Evolutionary conservation across 2,113 vertebrate species (phyloP).

Genomic region (Emydocephalus ijimae): DNA sequence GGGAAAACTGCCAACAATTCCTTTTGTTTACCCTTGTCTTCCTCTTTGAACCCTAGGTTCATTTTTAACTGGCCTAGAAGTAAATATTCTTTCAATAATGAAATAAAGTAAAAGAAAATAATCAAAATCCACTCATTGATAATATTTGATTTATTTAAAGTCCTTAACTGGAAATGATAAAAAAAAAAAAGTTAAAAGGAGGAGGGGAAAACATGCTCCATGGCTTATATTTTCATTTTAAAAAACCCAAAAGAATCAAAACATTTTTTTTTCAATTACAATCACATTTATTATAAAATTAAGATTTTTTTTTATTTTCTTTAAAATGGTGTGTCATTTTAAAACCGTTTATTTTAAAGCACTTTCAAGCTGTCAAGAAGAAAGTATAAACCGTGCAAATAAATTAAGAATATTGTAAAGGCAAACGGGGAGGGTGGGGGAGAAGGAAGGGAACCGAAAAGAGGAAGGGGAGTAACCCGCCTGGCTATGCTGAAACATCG

Average conservation of each 20-base stretch:
- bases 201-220: constrained; percentile 66
- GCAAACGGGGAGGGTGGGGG: constrained; percentile 62
- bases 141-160: constrained; percentile 79
- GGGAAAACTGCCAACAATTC: not conserved
- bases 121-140: constrained; percentile 58
- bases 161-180: constrained; percentile 76
- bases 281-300: constrained; percentile 81
- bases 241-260: constrained; percentile 70
- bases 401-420: constrained; percentile 87
- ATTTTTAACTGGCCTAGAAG: not conserved
- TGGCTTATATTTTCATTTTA: constrained; percentile 66
- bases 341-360: constrained; percentile 72
- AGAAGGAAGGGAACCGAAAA: constrained; percentile 64
- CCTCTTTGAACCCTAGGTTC: not conserved
- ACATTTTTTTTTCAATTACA: constrained; percentile 77
- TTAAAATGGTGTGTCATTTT: constrained; percentile 69
- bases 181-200: constrained; percentile 19
- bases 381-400: constrained; percentile 85
- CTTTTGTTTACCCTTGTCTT: not conserved
- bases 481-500: constrained; percentile 74
- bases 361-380: constrained; percentile 75
- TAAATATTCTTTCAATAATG: not conserved
- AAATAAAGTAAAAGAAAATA: constrained; percentile 45
- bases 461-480: constrained; percentile 65
- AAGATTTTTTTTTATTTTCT: constrained; percentile 71